Evolutionary conservation across 2,113 vertebrate genomes (phyloP).

Genomic region (Oxygymnocypris stewartii): DNA sequence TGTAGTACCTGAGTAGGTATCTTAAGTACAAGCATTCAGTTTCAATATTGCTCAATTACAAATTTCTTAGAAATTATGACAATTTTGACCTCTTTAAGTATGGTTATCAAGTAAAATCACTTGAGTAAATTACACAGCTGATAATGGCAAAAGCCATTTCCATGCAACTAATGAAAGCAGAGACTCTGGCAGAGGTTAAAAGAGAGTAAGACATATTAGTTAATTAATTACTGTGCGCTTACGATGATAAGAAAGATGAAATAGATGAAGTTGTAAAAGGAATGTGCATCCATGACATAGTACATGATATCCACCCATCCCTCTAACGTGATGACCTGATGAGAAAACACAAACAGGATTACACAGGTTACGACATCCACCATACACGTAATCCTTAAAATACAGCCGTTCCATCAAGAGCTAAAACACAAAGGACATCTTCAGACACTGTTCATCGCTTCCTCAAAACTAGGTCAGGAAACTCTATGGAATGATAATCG

Average conservation of each 20-base stretch:
- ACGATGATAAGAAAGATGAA: slow-evolving; percentile 91
- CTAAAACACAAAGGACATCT: slow-evolving; percentile 22
- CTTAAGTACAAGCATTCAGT: not conserved
- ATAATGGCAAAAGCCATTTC: not conserved
- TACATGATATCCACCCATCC: slow-evolving; percentile 94
- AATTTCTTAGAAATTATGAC: not conserved
- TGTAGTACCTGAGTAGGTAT: not conserved
- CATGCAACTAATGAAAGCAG: not conserved
- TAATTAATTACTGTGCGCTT: slow-evolving; percentile 65
- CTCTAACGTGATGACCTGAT: slow-evolving; percentile 87
- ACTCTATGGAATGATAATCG: slow-evolving; percentile 24
- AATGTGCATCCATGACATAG: slow-evolving; percentile 90
- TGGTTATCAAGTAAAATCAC: not conserved
- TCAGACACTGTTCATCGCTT: not conserved
- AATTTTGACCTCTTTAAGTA: slow-evolving; percentile 15
- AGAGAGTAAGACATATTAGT: not conserved
- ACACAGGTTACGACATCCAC: not conserved
- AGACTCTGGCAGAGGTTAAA: slow-evolving; percentile 14
- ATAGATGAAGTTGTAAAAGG: slow-evolving; percentile 94
- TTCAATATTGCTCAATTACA: slow-evolving; percentile 2
- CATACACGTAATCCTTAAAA: not conserved
- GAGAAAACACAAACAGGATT: slow-evolving; percentile 39
- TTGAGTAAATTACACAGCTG: slow-evolving; percentile 1
- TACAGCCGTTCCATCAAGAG: not conserved
- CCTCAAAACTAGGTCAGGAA: slow-evolving; percentile 19